Evolutionary conservation across 2,113 vertebrate genomes (phyloP), one percentile per base, ranked within the genome.

Genomic region (Colius striatus): DNA sequence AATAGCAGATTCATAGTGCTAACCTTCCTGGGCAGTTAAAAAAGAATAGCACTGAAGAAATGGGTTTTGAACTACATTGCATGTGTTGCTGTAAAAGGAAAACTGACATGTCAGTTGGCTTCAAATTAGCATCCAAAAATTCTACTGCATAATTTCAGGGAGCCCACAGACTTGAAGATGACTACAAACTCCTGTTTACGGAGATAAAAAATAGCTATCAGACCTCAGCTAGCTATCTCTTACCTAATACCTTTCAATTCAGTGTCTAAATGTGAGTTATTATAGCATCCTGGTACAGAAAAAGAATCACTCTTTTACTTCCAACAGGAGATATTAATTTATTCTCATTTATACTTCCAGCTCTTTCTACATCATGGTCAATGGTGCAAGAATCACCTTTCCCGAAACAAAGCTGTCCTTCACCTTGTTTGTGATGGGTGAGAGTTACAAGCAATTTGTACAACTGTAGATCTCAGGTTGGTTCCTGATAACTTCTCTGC

Each of bases 321-420:
- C 68, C 68, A 48, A 50, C 72, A 73, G 11, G 8, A 22, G 9
- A 7, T 9, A 73, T 76, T 80, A 15, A 67, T 57, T 73, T 50
- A 60, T 58, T 55, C 48, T 51, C 30, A 23, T 29, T 51, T 61
- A 25, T 6, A 11, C 25, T 66, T 84, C 48, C 19, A 61, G 62
- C 5, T 66, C 60, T 45, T 13, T 65, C 23, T 38, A 6, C 0
- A 0, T 27, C 36, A 16, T 5, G 9, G 43, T 16, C 26, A 18
- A 62, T 16, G 6, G 32, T 14, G 5, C 10, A 6, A 71, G 34
- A 61, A 50, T 48, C 3, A 1, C 5, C 17, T 51, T 61, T 72
- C 25, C 8, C 25, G 66, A 26, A 65, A 62, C 4, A 77, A 81
- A 43, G 17, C 29, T 48, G 19, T 13, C 7, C 36, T 26, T 63